Conservation (phyloP, 2,113 vertebrate species). For the Abramis brama region DNA sequence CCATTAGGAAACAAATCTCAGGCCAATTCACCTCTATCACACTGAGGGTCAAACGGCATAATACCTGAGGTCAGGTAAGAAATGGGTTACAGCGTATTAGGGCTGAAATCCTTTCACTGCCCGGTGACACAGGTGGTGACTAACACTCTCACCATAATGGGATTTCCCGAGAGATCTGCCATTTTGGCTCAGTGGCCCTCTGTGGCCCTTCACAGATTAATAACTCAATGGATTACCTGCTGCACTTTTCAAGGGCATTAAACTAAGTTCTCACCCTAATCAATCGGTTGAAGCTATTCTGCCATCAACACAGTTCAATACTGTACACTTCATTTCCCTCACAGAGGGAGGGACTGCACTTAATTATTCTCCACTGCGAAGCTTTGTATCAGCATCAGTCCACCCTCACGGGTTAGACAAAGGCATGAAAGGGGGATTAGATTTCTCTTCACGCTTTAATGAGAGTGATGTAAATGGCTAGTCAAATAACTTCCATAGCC, state of each 20-base stretch:
- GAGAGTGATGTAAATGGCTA: constrained; percentile 25
- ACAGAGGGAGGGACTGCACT: constrained; percentile 56
- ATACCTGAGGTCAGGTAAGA: constrained; percentile 60
- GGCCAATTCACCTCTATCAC: constrained; percentile 41
- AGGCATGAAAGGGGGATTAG: constrained; percentile 35
- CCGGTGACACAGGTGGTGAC: constrained; percentile 41
- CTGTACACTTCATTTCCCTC: constrained; percentile 74
- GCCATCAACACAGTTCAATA: constrained; percentile 71
- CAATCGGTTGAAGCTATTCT: constrained; percentile 68
- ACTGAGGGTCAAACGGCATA: constrained; percentile 47
- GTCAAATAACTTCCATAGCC: constrained; percentile 37
- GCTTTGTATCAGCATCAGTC: constrained; percentile 57
- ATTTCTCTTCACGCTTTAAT: constrained; percentile 33
- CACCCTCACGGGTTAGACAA: constrained; percentile 59
- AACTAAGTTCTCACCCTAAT: constrained; percentile 71
- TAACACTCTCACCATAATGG: constrained; percentile 47
- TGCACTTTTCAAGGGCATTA: constrained; percentile 76
- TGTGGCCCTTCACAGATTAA: constrained; percentile 72
- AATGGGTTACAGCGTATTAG: constrained; percentile 60
- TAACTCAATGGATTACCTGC: constrained; percentile 78
- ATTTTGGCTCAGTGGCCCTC: constrained; percentile 63
- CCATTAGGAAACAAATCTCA: constrained; percentile 56
- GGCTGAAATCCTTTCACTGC: constrained; percentile 50
- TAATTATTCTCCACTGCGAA: constrained; percentile 68
- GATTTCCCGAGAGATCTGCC: constrained; percentile 63